A percentile compares a stretch with the other conserved stretches of the same genome.
Conservation (phyloP, 2,797 vertebrate genomes). For the Danio tinwini region DNA sequence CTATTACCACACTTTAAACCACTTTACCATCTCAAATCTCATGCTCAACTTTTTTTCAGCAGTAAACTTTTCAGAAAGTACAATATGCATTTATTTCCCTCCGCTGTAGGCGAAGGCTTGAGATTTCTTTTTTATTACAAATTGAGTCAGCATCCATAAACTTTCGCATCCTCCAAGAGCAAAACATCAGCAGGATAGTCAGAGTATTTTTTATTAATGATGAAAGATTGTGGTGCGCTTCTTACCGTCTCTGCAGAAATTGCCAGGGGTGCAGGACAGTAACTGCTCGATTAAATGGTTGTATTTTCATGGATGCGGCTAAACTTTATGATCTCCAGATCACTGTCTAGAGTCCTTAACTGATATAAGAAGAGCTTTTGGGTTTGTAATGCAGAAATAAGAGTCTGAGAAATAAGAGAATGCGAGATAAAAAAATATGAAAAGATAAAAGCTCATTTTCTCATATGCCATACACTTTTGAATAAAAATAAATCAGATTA, state of each 20-base stretch:
- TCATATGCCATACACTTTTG: neutral
- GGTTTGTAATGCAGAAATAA: slow-evolving; percentile 24
- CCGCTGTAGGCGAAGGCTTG: slow-evolving; percentile 54
- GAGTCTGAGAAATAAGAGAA: slow-evolving; percentile 4
- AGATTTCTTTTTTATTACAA: slow-evolving; percentile 64
- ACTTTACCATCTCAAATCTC: too few relatives aligned
- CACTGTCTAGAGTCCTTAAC: slow-evolving; percentile 41
- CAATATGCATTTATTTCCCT: slow-evolving; percentile 27
- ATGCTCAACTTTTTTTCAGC: too few relatives aligned
- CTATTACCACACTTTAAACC: neutral
- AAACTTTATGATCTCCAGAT: slow-evolving; percentile 40
- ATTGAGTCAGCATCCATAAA: slow-evolving; percentile 66
- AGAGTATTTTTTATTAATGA: slow-evolving; percentile 67
- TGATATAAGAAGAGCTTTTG: slow-evolving; percentile 24
- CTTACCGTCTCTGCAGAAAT: slow-evolving; percentile 25
- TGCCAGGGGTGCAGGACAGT: slow-evolving; percentile 32
- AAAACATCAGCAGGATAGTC: slow-evolving; percentile 59
- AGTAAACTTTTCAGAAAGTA: neutral
- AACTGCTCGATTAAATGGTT: slow-evolving; percentile 31
- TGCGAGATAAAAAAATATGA: neutral
- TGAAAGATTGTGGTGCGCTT: slow-evolving; percentile 35
- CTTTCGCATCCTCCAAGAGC: slow-evolving; percentile 65
- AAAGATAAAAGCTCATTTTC: neutral
- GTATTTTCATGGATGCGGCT: slow-evolving; percentile 25
- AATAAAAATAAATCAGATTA: too few relatives aligned